A percentile compares a stretch with the other conserved stretches of the same genome.
Evolutionary conservation across 2,797 vertebrate genomes (phyloP).

Genomic region (Astyanax mexicanus): DNA sequence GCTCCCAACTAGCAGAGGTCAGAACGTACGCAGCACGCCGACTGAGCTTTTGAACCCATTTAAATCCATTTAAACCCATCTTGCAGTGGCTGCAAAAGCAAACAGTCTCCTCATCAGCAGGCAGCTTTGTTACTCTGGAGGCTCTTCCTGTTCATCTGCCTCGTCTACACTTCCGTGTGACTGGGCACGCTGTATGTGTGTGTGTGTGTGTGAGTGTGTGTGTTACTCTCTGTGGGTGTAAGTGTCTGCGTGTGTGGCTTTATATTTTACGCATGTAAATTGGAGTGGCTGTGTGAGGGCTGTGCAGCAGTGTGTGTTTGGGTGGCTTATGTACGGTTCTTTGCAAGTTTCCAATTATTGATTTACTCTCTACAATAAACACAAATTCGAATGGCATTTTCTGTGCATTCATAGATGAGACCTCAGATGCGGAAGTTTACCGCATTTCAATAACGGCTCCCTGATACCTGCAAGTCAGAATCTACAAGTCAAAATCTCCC

Average conservation of each 20-base stretch:
- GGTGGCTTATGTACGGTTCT: constrained; percentile 8
- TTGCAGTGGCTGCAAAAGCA: constrained; percentile 61
- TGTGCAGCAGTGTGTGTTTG: constrained; percentile 27
- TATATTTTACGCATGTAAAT: not conserved
- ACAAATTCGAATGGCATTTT: too few species aligned
- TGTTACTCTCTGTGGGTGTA: constrained; percentile 17
- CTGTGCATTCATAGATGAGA: too few species aligned
- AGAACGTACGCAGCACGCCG: constrained; percentile 26
- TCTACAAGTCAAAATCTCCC: too few species aligned
- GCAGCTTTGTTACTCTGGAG: constrained; percentile 66
- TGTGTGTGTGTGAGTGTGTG: too few species aligned
- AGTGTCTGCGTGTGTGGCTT: too few species aligned
- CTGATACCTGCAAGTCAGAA: too few species aligned
- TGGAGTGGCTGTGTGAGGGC: not conserved
- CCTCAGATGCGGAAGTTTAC: too few species aligned
- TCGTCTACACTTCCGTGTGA: constrained; percentile 23
- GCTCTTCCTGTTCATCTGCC: constrained; percentile 41
- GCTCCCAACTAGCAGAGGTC: constrained; percentile 13
- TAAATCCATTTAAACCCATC: constrained; percentile 73
- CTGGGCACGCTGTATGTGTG: constrained; percentile 2
- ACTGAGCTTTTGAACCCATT: constrained; percentile 62
- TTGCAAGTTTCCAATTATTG: too few species aligned
- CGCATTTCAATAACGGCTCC: too few species aligned
- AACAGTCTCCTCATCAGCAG: constrained; percentile 50
- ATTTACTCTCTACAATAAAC: too few species aligned